A percentile compares a stretch with the other conserved stretches of the same genome.
Conservation (phyloP, 2,797 vertebrate species). For the Danionella dracula region DNA sequence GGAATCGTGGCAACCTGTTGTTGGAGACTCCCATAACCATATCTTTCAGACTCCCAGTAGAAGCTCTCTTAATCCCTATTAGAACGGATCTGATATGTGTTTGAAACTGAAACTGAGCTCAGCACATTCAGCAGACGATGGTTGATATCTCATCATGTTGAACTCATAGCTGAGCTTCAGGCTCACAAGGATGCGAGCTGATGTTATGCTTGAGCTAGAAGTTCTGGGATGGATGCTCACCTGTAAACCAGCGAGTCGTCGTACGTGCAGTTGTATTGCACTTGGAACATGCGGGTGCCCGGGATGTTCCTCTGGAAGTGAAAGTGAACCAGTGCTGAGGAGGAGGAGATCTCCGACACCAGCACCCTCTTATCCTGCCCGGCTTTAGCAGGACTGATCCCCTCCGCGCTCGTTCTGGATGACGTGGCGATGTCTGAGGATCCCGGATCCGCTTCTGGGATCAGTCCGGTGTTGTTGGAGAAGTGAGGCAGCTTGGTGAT, state of each 20-base stretch:
- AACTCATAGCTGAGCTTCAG: too few relatives aligned
- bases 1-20: too few relatives aligned
- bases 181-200: too few relatives aligned
- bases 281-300: constrained; percentile 98
- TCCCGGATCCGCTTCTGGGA: constrained; percentile 88
- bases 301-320: constrained; percentile 97
- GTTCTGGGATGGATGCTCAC: constrained; percentile 66
- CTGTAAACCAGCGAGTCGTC: constrained; percentile 98
- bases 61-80: too few relatives aligned
- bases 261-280: constrained; percentile 97
- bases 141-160: too few relatives aligned
- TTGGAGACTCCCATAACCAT: too few relatives aligned
- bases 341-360: constrained; percentile 86
- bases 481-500: constrained; percentile 95
- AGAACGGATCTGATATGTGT: too few relatives aligned
- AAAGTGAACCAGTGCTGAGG: constrained; percentile 89
- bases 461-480: constrained; percentile 85
- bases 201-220: too few relatives aligned
- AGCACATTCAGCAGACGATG: too few relatives aligned
- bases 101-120: too few relatives aligned
- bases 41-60: too few relatives aligned
- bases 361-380: constrained; percentile 92
- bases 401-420: constrained; percentile 84
- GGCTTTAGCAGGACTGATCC: constrained; percentile 81
- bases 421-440: constrained; percentile 97